Evolutionary conservation across 2,888 invertebrate species (phyloP).

Genomic region (Pristionchus fissidentatus): DNA sequence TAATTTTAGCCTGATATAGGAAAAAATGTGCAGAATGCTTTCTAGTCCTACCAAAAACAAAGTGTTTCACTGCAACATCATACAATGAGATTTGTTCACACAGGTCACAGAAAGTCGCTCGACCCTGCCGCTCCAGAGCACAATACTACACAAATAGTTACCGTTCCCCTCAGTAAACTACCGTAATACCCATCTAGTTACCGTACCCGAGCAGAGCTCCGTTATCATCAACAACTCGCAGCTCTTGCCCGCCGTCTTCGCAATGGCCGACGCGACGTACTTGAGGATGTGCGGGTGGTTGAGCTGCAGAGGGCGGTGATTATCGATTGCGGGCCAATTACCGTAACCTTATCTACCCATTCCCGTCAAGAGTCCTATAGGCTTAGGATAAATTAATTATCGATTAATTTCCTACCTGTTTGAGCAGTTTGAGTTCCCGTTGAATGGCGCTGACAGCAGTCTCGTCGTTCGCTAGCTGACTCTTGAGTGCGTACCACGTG

Average conservation of each 20-base stretch:
- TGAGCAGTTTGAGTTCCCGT: constrained; percentile 76
- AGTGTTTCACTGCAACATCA: neutral
- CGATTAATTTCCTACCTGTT: neutral
- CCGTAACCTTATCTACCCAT: too few relatives aligned
- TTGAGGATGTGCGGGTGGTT: constrained; percentile 88
- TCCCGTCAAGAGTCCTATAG: neutral
- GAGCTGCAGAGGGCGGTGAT: constrained; percentile 79
- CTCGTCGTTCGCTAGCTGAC: constrained; percentile 78
- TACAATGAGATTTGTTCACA: too few relatives aligned
- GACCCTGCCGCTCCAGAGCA: too few relatives aligned
- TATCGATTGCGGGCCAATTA: neutral
- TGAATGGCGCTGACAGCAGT: constrained; percentile 77
- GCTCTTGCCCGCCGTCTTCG: constrained; percentile 83
- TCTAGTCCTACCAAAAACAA: neutral
- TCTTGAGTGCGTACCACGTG: constrained; percentile 78
- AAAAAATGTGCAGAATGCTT: neutral
- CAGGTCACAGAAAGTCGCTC: too few relatives aligned
- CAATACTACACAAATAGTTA: too few relatives aligned
- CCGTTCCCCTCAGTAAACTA: too few relatives aligned
- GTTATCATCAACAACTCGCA: constrained; percentile 92
- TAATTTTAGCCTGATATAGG: too few relatives aligned
- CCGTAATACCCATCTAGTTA: neutral
- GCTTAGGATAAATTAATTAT: neutral
- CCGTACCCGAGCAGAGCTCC: constrained; percentile 89
- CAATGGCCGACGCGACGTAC: constrained; percentile 85